phyloP scores from a whole-genome alignment of 2,113 vertebrate genomes.

The Cephalopterus ornatus region DNA sequence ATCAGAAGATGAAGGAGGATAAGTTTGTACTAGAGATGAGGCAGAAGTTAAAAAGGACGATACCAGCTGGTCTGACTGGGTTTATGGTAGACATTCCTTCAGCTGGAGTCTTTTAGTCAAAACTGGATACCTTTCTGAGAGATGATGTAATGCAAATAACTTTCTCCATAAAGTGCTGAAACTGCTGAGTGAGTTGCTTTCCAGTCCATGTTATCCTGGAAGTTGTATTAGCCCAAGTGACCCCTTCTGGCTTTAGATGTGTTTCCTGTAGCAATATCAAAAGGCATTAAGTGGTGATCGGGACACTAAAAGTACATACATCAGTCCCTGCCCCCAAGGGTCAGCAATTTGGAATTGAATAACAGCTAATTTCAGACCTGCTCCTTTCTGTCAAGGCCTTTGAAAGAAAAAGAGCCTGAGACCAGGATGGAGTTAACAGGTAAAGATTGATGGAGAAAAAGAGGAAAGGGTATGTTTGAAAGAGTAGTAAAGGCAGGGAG shows the following conservation, averaged over 20 bases:
- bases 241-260: background rate
- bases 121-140: background rate
- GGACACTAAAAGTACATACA: background rate
- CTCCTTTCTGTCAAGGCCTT: background rate
- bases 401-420: background rate
- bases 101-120: constrained; percentile 3
- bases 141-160: background rate
- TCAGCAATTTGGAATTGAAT: background rate
- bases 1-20: background rate
- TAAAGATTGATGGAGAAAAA: background rate
- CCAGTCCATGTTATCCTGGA: background rate
- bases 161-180: background rate
- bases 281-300: background rate
- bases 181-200: constrained; percentile 31
- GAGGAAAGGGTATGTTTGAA: background rate
- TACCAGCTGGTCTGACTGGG: background rate
- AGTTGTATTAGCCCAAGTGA: constrained; percentile 18
- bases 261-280: constrained; percentile 18
- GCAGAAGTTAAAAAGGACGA: background rate
- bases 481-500: background rate
- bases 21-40: background rate
- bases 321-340: background rate
- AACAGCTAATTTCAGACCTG: background rate
- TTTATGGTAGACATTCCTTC: constrained; percentile 19
- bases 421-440: background rate